These are phyloP conservation scores for Branchellion lobata DNA, from an alignment of 2,888 invertebrate species.

Conservation along the genomic window DNA sequence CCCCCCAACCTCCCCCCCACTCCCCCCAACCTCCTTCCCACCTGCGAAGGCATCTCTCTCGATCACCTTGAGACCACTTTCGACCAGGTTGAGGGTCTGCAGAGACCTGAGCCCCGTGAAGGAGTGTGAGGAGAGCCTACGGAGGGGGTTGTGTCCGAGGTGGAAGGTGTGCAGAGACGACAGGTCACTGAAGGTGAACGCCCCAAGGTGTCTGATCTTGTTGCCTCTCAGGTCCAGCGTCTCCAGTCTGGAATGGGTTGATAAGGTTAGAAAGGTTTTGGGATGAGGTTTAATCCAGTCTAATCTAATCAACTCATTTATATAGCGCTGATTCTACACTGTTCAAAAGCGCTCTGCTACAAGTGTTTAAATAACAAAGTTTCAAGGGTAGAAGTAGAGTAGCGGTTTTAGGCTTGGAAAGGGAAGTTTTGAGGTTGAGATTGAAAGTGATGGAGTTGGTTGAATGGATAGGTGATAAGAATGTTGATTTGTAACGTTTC, in stretches of 20 bases:
- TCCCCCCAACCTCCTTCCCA: neutral
- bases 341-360: too few relatives aligned
- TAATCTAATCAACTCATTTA: too few relatives aligned
- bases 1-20: neutral
- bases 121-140: conserved; percentile 44
- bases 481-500: too few relatives aligned
- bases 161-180: conserved; percentile 46
- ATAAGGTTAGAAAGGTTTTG: too few relatives aligned
- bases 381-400: too few relatives aligned
- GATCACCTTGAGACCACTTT: conserved; percentile 48
- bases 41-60: conserved; percentile 48
- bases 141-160: conserved; percentile 51
- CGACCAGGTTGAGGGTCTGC: conserved; percentile 47
- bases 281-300: neutral
- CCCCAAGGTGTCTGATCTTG: conserved; percentile 46
- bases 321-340: too few relatives aligned
- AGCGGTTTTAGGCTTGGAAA: too few relatives aligned
- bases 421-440: too few relatives aligned
- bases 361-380: too few relatives aligned
- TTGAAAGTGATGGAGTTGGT: neutral
- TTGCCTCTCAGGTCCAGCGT: conserved; percentile 52
- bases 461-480: too few relatives aligned
- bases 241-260: conserved; percentile 33
- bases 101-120: conserved; percentile 50
- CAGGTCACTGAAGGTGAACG: conserved; percentile 49